Evolutionary conservation across 2,797 vertebrate genomes (phyloP), one percentile per base, ranked within the genome.

Genomic region (Lycodopsis pacificus): DNA sequence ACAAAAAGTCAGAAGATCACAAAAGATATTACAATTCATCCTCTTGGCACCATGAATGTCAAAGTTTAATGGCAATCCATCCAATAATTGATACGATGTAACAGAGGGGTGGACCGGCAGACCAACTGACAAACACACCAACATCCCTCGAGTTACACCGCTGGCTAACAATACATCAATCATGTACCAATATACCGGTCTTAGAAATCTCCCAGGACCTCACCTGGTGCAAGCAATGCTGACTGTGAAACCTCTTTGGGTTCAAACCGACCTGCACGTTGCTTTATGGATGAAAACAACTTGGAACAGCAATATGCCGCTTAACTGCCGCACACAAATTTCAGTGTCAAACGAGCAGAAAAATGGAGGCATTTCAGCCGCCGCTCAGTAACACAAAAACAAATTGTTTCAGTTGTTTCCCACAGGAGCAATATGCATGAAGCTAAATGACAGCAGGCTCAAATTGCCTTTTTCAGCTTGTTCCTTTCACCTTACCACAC

Each of bases 391-490:
- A 83, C 81, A 89, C 82, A 81, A 84, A 87, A 88, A 80, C 40
- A 88, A 88, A 89, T 86, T 65, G 84, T 85, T 85, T 87, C 77
- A 80, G 61, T 72, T 75, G 59, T 65, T 87, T 85, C 83, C 85
- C 79, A 76, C 75, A 66, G 79, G 83, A 88, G 88, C 80, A 86
- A 86, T 87, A 79, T 89, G 79, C 82, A 91, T 69, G 71, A 53
- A 82, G 69, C 70, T 74, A 79, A 91, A 88, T 85, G 83, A 87
- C 80, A 77, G 75, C 65, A 64, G 78, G 73, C 79, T 79, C 76
- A 82, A 91, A 91, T 84, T 80, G 87, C 71, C 79, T 87, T 83
- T 87, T 86, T 83, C 63, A 65, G 81, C 73, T 84, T 76, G 77
- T 77, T 89, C 66, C 79, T 84, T 75, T 87, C 74, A 91, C 87